Conservation (phyloP, 2,113 vertebrate genomes). For the Stomatorhinus ivindoensis region DNA sequence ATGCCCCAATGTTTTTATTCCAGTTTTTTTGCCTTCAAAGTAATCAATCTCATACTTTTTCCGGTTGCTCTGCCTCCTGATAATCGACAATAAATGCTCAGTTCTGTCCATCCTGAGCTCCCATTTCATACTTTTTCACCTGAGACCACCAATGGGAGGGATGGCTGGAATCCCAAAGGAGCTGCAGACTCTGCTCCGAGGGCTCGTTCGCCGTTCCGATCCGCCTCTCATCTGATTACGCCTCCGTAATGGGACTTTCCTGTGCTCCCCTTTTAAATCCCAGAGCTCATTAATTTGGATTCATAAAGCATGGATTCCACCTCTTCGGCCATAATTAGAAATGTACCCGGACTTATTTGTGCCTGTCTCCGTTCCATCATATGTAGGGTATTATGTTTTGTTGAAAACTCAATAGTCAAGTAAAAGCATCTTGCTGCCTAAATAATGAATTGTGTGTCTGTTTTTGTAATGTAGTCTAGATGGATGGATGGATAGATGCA, state of each 20-base stretch:
- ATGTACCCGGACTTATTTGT: neutral
- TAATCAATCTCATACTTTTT: neutral
- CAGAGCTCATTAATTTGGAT: conserved; percentile 13
- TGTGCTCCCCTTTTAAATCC: conserved; percentile 11
- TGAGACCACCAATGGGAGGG: neutral
- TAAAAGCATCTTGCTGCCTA: neutral
- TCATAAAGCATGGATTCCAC: conserved; percentile 3
- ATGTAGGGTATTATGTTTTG: neutral
- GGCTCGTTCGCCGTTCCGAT: neutral
- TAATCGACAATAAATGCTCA: neutral
- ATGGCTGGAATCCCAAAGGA: neutral
- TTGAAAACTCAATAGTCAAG: no score
- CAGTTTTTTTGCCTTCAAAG: neutral
- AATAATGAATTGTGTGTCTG: neutral
- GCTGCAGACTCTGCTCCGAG: neutral
- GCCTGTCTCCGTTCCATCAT: neutral
- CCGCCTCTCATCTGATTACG: neutral
- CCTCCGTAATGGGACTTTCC: neutral
- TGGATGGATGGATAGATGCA: neutral
- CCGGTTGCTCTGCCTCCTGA: neutral
- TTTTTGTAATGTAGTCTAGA: neutral
- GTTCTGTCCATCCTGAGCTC: neutral
- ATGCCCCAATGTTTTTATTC: neutral
- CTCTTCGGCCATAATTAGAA: conserved; percentile 4
- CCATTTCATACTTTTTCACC: neutral